Base-by-base conservation (phyloP, 1,140 invertebrate species). In the Philotrypesis tridentata region DNA sequence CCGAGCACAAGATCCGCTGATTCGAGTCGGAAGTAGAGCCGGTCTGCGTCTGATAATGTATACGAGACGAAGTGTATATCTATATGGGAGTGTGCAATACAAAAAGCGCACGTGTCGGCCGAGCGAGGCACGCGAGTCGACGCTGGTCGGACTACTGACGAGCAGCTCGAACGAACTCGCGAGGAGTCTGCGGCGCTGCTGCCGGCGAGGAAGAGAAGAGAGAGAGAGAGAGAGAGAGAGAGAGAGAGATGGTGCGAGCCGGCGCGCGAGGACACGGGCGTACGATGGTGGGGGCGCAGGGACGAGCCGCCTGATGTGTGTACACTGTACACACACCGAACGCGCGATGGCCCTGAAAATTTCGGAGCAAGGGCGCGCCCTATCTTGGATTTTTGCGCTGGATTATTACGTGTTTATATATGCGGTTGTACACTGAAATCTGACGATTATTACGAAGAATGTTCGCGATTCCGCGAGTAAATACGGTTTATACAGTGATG, bases 61-160 rank as follows among this genome's bases (percentile, higher is more conserved):
- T 14, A n/a, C 14, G 21, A n/a, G 17, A 55, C 6, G 14, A 48
- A 14, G 4, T 55, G 21, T n/a, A n/a, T n/a, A n/a, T n/a, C n/a
- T n/a, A n/a, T n/a, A n/a, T n/a, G n/a, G n/a, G n/a, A n/a, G n/a
- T n/a, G n/a, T n/a, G n/a, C n/a, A n/a, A n/a, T 55, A 21, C 1
- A 27, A 8, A 6, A 29, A 23, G 61, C 61, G 61, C 61, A 65
- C 61, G 61, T 29, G 61, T 65, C 61, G 61, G n/a, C 2, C 8
- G 60, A 12, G 31, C 81, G 84, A 82, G 79, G 31, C 78, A 80
- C 79, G 29, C 84, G 80, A 79, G 68, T 86, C 87, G 85, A 87
- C 83, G 84, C 85, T 87, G 82, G 85, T 87, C 87, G 86, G 85
- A 84, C 80, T 87, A 89, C 88, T 88, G 85, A 87, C 68, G 40